Evolutionary conservation across 2,797 vertebrate genomes (phyloP).

Genomic region (Rhinella marina): DNA sequence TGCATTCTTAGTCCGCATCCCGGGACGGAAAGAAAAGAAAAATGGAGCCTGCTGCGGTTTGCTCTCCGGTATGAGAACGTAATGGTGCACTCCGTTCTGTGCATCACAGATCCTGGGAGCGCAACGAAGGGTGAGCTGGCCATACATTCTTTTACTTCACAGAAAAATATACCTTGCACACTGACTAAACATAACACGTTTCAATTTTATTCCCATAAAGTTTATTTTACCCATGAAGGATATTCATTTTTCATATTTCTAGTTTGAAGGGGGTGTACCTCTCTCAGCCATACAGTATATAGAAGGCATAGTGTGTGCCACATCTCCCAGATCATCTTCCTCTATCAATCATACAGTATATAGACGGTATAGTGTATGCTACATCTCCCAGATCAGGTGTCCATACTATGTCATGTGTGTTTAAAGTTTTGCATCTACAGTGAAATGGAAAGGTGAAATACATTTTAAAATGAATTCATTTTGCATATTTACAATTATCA

Average conservation of each 20-base stretch:
- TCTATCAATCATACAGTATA: neutral
- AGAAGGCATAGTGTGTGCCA: no score
- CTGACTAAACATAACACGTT: neutral
- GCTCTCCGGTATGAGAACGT: no score
- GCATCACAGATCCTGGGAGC: no score
- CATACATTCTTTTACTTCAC: no score
- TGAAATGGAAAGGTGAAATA: neutral
- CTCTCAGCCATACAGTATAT: neutral
- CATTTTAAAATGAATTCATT: constrained; percentile 7
- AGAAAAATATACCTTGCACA: no score
- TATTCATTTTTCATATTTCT: neutral
- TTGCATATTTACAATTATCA: constrained; percentile 31
- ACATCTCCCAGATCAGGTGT: neutral
- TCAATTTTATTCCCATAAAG: neutral
- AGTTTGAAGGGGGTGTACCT: neutral
- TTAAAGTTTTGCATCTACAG: neutral
- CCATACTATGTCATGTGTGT: neutral
- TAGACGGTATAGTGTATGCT: neutral
- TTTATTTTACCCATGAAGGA: neutral
- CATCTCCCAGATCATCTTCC: no score
- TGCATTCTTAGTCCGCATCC: no score
- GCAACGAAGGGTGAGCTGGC: no score
- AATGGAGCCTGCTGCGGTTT: no score
- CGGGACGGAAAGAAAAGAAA: no score
- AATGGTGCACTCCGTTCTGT: no score